phyloP scores from a whole-genome alignment of 2,888 invertebrate species.

The Hyalella azteca region DNA sequence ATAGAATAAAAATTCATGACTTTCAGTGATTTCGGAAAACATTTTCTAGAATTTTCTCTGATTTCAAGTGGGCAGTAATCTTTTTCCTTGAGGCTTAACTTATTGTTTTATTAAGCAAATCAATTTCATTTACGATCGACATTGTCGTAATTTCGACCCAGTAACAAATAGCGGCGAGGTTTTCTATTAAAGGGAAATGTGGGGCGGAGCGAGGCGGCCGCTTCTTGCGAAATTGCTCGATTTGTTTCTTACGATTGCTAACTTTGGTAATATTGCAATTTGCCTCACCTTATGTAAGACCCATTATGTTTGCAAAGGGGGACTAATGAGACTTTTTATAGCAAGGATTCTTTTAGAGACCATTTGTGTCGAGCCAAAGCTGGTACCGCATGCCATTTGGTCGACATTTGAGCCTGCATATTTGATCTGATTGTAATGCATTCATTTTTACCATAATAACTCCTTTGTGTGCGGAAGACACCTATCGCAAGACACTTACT shows the following conservation, averaged over 20 bases:
- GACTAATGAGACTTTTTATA: slow-evolving; percentile 32
- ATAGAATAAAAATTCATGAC: too few species aligned
- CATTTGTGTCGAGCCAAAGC: slow-evolving; percentile 8
- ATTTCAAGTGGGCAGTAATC: background rate
- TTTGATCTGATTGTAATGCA: background rate
- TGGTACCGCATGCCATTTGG: too few species aligned
- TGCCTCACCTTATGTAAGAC: slow-evolving; percentile 30
- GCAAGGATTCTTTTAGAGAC: slow-evolving; percentile 14
- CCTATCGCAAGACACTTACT: too few species aligned
- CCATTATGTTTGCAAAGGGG: slow-evolving; percentile 32
- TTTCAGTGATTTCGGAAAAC: too few species aligned
- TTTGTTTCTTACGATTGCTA: slow-evolving; percentile 30
- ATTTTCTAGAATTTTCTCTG: too few species aligned
- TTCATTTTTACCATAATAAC: too few species aligned
- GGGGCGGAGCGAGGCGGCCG: background rate
- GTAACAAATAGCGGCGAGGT: background rate
- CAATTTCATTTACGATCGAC: slow-evolving; percentile 35
- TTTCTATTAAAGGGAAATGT: slow-evolving; percentile 27
- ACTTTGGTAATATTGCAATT: slow-evolving; percentile 36
- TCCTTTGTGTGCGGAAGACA: too few species aligned
- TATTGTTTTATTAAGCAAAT: slow-evolving; percentile 35
- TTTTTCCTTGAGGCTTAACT: background rate
- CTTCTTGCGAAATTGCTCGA: slow-evolving; percentile 26
- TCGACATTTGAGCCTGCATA: background rate
- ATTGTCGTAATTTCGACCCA: background rate